phyloP scores from a whole-genome alignment of 2,113 vertebrate species.

The Chlorodrepanis virens region DNA sequence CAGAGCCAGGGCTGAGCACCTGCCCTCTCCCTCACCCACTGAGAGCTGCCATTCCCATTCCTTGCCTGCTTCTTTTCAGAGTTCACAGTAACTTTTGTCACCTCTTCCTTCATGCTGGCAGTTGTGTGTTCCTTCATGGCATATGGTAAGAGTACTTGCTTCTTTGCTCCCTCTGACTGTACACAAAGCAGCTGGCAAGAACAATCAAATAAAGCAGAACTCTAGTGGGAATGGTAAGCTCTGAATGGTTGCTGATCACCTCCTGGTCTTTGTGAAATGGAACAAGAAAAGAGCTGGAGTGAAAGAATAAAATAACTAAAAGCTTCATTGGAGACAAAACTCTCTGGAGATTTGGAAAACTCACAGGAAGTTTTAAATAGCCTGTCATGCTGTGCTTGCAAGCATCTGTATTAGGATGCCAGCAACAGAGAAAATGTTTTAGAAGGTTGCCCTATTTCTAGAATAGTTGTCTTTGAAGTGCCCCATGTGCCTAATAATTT shows the following conservation, averaged over 20 bases:
- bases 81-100: neutral
- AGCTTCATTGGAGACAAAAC: conserved; percentile 1
- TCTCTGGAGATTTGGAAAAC: conserved; percentile 5
- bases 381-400: neutral
- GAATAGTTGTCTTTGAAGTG: neutral
- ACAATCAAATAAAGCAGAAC: neutral
- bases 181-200: neutral
- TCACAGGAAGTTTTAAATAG: conserved; percentile 36
- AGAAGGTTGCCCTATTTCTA: neutral
- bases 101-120: neutral
- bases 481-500: neutral
- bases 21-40: neutral
- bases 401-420: neutral
- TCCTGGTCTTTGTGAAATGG: neutral
- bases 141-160: neutral
- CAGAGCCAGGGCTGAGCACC: neutral
- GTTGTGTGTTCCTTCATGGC: neutral
- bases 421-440: neutral
- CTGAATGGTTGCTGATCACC: neutral
- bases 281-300: neutral
- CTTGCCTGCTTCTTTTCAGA: neutral
- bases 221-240: neutral
- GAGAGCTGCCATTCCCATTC: neutral
- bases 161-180: neutral
- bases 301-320: conserved; percentile 12